Evolutionary conservation across 2,888 invertebrate genomes (phyloP), one percentile per base, ranked within the genome.

Genomic region (Schrankia costaestrigalis): DNA sequence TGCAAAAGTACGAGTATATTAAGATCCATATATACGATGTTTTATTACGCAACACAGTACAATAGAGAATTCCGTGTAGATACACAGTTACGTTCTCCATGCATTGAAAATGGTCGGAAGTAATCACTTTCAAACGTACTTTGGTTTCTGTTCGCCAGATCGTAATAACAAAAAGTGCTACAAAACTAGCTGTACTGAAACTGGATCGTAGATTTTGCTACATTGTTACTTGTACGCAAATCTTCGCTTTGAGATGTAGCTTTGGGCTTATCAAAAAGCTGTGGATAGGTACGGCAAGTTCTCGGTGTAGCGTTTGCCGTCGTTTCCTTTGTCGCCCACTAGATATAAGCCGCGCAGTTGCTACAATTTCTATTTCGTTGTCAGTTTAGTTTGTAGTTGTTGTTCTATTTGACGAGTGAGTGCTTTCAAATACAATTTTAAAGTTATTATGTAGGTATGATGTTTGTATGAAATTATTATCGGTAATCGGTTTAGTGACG

Each of bases 201-300:
- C 24, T 7, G 3, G 41, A 34, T 49, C 37, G 22, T 28, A 41
- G 25, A 36, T 36, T 32, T 26, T 14, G 35, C 41, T 42, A 48
- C 45, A 49, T 48, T 40, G 42, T 47, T 40, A 35, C 41, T 38
- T 35, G 21, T 39, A 49, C 46, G 34, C 40, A 50, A 46, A 53
- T 45, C 34, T 50, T 42, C 36, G 28, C 56, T 49, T 42, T 52
- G 43, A 41, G 44, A 32, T 42, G 31, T 38, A 48, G 45, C 39
- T 34, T 31, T 21, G 21, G 31, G 40, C 39, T 50, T 56, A 56
- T 50, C 53, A 42, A 53, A 49, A 56, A 44, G 53, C 49, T 52
- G 32, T 25, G 41, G 38, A 52, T 39, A 42, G 33, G 25, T 21
- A 12, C 32, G 27, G 30, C 30, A 30, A 47, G 21, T 14, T n/a